These are phyloP conservation scores for Parnassius orleans DNA, from an alignment of 2,888 invertebrate genomes.

Conservation along the genomic window DNA sequence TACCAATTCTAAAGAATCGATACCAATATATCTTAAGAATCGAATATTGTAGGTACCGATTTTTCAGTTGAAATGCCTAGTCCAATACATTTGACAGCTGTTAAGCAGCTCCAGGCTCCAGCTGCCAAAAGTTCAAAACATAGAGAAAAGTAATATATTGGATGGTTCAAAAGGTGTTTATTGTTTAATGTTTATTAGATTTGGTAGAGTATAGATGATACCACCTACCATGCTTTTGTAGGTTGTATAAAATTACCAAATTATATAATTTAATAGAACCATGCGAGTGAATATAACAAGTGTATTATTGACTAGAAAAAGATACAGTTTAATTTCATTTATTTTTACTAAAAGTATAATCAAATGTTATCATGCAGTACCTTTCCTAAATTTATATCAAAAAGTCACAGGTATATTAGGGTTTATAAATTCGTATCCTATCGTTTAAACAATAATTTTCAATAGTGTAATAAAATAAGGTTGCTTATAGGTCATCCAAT, in stretches of 20 bases:
- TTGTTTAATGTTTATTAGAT: too few relatives aligned
- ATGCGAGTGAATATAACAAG: constrained; percentile 12
- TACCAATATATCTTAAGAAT: too few relatives aligned
- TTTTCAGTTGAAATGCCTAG: too few relatives aligned
- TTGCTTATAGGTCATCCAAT: constrained; percentile 49
- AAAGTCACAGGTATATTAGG: constrained; percentile 53
- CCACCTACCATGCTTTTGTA: too few relatives aligned
- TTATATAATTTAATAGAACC: neutral
- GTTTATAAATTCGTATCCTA: constrained; percentile 1
- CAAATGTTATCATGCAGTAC: constrained; percentile 42
- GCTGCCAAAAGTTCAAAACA: too few relatives aligned
- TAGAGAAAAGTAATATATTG: too few relatives aligned
- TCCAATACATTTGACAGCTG: too few relatives aligned
- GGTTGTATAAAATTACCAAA: neutral
- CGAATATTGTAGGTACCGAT: too few relatives aligned
- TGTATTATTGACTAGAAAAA: constrained; percentile 3
- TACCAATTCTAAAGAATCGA: too few relatives aligned
- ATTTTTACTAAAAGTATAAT: constrained; percentile 7
- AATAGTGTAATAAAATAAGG: neutral
- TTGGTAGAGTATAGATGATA: too few relatives aligned
- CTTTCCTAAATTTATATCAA: constrained; percentile 59
- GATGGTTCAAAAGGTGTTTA: too few relatives aligned
- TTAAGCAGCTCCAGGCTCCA: too few relatives aligned
- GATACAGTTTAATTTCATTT: constrained; percentile 9
- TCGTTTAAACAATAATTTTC: neutral